phyloP scores from a whole-genome alignment of 2,113 vertebrate genomes.

The Sylvilagus bachmani region DNA sequence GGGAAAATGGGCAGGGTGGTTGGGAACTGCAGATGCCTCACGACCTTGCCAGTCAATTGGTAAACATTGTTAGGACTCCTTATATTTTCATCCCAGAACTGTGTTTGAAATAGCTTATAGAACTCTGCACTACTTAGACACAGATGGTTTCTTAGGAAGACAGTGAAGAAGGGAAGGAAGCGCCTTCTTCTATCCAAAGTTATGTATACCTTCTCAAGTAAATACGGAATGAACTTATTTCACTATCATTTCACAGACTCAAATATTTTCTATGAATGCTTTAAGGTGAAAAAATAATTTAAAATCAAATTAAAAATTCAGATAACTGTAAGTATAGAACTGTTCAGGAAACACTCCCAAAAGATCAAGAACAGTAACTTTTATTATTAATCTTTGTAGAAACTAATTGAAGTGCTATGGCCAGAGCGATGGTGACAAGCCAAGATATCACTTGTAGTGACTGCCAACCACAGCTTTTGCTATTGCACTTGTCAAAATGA shows the following conservation, averaged over 20 bases:
- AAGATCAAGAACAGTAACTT: conserved; percentile 77
- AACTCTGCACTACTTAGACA: background rate
- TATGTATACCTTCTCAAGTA: background rate
- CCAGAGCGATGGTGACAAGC: conserved; percentile 83
- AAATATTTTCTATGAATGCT: background rate
- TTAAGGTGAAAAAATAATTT: background rate
- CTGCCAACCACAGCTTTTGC: conserved; percentile 88
- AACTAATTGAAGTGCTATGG: conserved; percentile 84
- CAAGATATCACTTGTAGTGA: conserved; percentile 87
- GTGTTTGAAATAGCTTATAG: background rate
- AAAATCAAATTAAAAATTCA: conserved; percentile 4
- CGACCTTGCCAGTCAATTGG: background rate
- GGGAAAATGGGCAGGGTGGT: too few relatives aligned
- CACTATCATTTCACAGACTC: background rate
- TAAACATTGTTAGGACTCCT: background rate
- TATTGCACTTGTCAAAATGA: conserved; percentile 91
- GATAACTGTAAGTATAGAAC: background rate
- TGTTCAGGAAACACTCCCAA: background rate
- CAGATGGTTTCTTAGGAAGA: background rate
- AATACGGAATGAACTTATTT: background rate
- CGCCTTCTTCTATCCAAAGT: background rate
- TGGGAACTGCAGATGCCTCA: background rate
- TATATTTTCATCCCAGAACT: background rate
- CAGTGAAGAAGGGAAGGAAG: background rate
- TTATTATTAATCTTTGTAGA: conserved; percentile 83